Evolutionary conservation across 2,113 vertebrate genomes (phyloP).

Genomic region (Cyanoliseus patagonus): DNA sequence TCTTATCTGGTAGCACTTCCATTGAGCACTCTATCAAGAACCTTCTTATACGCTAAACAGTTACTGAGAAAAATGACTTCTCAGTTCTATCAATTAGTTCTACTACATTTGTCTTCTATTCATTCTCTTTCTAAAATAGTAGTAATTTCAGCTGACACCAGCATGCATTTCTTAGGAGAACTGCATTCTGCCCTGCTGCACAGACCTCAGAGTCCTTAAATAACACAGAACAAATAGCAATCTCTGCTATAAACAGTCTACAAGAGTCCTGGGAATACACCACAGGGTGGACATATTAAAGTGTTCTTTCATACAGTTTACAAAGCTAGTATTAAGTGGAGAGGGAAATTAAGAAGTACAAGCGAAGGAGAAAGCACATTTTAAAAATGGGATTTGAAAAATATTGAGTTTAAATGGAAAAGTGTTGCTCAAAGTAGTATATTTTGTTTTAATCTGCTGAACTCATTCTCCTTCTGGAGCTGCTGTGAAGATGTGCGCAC

Average conservation of each 20-base stretch:
- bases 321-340: not conserved
- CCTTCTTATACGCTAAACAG: not conserved
- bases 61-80: not conserved
- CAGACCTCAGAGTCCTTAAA: not conserved
- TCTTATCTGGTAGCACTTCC: not conserved
- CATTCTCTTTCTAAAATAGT: not conserved
- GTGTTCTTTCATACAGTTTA: not conserved
- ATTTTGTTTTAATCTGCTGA: not conserved
- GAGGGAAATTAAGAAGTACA: not conserved
- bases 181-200: not conserved
- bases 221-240: not conserved
- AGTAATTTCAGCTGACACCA: not conserved
- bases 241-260: not conserved
- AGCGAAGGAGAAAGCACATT: not conserved
- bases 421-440: not conserved
- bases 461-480: not conserved
- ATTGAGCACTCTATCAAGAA: not conserved
- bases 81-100: not conserved
- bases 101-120: not conserved
- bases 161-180: not conserved
- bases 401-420: not conserved
- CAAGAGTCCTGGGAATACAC: not conserved
- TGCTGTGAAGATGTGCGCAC: not conserved
- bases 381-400: not conserved
- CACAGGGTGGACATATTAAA: not conserved